A percentile compares a stretch with the other conserved stretches of the same genome.
phyloP scores from a whole-genome alignment of 2,797 vertebrate species.

The Mus minutoides region DNA sequence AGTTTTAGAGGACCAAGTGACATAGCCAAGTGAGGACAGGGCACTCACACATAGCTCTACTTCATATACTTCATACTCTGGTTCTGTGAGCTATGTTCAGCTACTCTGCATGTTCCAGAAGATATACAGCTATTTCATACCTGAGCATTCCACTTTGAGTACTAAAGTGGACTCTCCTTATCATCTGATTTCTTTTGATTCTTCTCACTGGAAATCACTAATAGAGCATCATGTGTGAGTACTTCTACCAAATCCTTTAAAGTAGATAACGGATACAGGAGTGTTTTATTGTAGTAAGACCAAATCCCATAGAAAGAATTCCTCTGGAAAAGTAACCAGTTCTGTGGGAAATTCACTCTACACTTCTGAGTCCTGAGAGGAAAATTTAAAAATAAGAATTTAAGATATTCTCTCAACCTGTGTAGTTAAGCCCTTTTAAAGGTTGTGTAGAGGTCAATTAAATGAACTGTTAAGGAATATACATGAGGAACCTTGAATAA shows the following conservation, averaged over 20 bases:
- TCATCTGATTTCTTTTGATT: conserved; percentile 1
- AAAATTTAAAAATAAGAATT: conserved; percentile 59
- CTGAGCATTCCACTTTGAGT: neutral
- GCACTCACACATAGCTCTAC: neutral
- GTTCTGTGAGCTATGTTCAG: neutral
- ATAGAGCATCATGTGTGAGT: neutral
- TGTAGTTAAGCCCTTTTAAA: conserved; percentile 12
- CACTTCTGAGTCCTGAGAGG: neutral
- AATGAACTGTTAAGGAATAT: neutral
- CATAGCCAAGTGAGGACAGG: neutral
- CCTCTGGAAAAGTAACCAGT: neutral
- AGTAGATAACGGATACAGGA: neutral
- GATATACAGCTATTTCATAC: neutral
- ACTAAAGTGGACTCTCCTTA: neutral
- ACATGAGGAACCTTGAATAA: neutral
- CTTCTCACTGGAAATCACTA: neutral
- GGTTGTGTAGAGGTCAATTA: neutral
- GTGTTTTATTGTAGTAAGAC: neutral
- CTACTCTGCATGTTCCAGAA: neutral
- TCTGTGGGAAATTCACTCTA: neutral
- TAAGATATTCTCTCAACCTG: conserved; percentile 10
- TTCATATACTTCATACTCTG: conserved; percentile 16
- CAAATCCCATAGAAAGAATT: conserved; percentile 3
- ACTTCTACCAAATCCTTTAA: neutral
- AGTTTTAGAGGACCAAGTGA: neutral